Evolutionary conservation across 1,140 invertebrate species (phyloP), one percentile per base, ranked within the genome.

Genomic region (Drosophila kepulauana): DNA sequence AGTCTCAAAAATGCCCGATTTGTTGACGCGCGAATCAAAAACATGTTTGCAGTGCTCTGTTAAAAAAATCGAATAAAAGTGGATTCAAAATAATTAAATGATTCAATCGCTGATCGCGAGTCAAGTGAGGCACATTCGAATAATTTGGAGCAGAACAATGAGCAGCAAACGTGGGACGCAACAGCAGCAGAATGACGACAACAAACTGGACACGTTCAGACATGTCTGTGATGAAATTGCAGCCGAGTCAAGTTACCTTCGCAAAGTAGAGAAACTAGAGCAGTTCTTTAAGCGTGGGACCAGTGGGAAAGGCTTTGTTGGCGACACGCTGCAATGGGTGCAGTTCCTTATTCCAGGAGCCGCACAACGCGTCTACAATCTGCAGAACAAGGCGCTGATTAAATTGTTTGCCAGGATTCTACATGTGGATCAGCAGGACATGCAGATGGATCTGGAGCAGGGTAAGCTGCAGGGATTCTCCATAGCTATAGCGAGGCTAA

Each of bases 311-410:
- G 94, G 94, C 5, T 98, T 97, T 91, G 94, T 96, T 82, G 96
- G 97, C 2, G 95, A 98, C 93, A 87, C 97, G 8, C 93, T 95
- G 48, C 93, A 98, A n/a, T 97, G 97, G 97, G 95, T 97, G 86
- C 96, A 96, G 77, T 92, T 98, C 52, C 91, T 99, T n/a, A 93
- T 99, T 33, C 98, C 98, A 0, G 95, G 95, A 16, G 96, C 96
- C 41, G 94, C 95, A 1, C 97, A 98, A 90, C 93, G 97, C 61
- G 95, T 98, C 20, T 99, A 98, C 88, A 99, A 99, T 93, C 92
- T 99, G 20, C 97, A 98, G 93, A 98, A 96, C 86, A 99, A 98
- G 92, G 97, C 98, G 81, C 93, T 99, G 41, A 94, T 98, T 0
- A 99, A 99, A 92, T 91, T 99, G 10, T 98, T 98, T 92, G 96